phyloP scores from a whole-genome alignment of 1,140 invertebrate species.

The Ylistrum balloti region DNA sequence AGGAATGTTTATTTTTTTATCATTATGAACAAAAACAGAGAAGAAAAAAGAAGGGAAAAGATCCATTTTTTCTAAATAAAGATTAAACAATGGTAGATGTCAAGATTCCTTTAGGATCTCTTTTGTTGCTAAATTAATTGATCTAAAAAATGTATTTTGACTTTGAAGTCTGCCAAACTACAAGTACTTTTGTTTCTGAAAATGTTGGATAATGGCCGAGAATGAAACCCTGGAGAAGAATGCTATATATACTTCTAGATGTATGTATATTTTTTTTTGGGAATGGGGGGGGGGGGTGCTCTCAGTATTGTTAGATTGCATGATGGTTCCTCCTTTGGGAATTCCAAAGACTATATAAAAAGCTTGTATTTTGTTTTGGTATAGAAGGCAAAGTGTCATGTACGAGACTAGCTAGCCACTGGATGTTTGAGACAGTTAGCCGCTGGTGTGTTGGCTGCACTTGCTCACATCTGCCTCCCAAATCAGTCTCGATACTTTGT shows the following conservation, averaged over 20 bases:
- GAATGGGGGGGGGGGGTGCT: too few species aligned
- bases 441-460: neutral
- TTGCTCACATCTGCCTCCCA: neutral
- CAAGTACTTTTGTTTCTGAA: neutral
- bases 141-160: neutral
- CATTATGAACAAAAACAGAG: too few species aligned
- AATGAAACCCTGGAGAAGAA: neutral
- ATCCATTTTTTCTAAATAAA: too few species aligned
- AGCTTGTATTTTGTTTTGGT: neutral
- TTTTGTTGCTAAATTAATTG: too few species aligned
- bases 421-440: neutral
- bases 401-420: neutral
- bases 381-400: neutral
- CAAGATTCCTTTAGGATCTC: too few species aligned
- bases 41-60: too few species aligned
- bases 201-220: neutral
- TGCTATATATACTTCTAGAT: neutral
- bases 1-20: too few species aligned
- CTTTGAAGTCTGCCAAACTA: neutral
- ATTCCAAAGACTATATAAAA: neutral
- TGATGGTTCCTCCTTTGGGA: neutral
- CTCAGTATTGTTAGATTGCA: neutral
- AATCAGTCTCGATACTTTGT: neutral
- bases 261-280: too few species aligned
- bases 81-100: too few species aligned